A percentile compares a stretch with the other conserved stretches of the same genome.
Evolutionary conservation across 2,888 invertebrate species (phyloP).

Genomic region (Oscheius sp.): DNA sequence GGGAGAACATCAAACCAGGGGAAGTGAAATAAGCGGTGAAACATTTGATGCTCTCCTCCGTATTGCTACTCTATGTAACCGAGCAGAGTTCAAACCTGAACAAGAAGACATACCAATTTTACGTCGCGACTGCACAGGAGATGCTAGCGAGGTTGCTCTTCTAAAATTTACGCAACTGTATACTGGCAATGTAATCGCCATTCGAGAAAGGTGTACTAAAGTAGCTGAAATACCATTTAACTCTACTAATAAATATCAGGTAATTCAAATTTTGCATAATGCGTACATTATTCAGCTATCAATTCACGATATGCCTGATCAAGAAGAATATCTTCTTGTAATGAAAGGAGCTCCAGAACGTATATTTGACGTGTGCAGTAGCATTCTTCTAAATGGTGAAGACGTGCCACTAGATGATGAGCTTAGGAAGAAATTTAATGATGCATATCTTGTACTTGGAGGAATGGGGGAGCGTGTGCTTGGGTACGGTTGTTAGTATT

Average conservation of each 20-base stretch:
- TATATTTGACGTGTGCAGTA: constrained; percentile 82
- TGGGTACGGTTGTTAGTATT: constrained; percentile 74
- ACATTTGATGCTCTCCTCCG: constrained; percentile 82
- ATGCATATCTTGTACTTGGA: constrained; percentile 82
- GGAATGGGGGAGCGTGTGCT: constrained; percentile 88
- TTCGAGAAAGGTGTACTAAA: constrained; percentile 78
- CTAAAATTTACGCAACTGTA: constrained; percentile 81
- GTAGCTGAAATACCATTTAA: constrained; percentile 80
- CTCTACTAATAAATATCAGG: constrained; percentile 80
- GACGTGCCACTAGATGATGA: constrained; percentile 76
- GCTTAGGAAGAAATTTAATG: constrained; percentile 64
- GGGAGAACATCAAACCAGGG: constrained; percentile 90
- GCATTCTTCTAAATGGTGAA: constrained; percentile 77
- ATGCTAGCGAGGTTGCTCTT: constrained; percentile 92
- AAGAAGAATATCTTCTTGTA: constrained; percentile 84
- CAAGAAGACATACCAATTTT: constrained; percentile 70
- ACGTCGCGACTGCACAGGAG: constrained; percentile 82
- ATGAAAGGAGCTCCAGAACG: constrained; percentile 88
- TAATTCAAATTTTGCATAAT: neutral
- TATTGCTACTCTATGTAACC: constrained; percentile 93
- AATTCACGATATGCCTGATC: constrained; percentile 90
- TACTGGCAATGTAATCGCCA: constrained; percentile 77
- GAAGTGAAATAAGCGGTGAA: constrained; percentile 46
- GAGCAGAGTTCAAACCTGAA: constrained; percentile 90
- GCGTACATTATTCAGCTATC: constrained; percentile 79